Evolutionary conservation across 2,797 vertebrate genomes (phyloP), one percentile per base, ranked within the genome.

Genomic region (Gadopsis marmoratus): DNA sequence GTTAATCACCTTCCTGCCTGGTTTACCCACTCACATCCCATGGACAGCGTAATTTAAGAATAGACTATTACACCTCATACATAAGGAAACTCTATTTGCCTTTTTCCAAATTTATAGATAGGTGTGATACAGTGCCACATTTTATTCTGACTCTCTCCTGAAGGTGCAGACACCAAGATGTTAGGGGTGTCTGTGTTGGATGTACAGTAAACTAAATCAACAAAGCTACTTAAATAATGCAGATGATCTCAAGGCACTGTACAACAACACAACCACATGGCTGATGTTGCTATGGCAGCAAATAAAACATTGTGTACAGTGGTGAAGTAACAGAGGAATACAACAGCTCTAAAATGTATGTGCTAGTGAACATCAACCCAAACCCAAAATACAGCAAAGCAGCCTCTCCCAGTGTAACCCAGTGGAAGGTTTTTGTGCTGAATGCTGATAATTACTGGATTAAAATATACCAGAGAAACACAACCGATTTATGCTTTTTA

Each of bases 1-100:
- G 64, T 85, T 74, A 78, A 85, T 80, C 59, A 69, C 68, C 60
- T 72, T 66, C 51, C 69, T 77, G 26, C 62, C 64, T 69, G 31
- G 12, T 79, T 66, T 56, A 61, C 33, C 11, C 51, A 26, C 48
- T 62, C 45, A 21, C 12, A 61, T 63, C 26, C 35, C 21, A 59
- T 66, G 7, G 33, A 41, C 17, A 7, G n/a, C 54, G 11, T 53
- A 4, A 67, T 74, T 43, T n/a, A 33, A 60, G 1, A 62, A 58
- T 16, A 11, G 8, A 54, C n/a, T 51, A 14, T 29, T 35, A 17
- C 37, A 71, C 23, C 56, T 29, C n/a, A 45, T 58, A 45, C 19
- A 65, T n/a, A 48, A 62, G 12, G 29, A 54, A 48, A 69, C 13
- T 12, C 4, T 19, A 23, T 47, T 43, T 23, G 8, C 4, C 6